Conservation (phyloP, 2,888 invertebrate genomes). For the Drosophila bunnanda region DNA sequence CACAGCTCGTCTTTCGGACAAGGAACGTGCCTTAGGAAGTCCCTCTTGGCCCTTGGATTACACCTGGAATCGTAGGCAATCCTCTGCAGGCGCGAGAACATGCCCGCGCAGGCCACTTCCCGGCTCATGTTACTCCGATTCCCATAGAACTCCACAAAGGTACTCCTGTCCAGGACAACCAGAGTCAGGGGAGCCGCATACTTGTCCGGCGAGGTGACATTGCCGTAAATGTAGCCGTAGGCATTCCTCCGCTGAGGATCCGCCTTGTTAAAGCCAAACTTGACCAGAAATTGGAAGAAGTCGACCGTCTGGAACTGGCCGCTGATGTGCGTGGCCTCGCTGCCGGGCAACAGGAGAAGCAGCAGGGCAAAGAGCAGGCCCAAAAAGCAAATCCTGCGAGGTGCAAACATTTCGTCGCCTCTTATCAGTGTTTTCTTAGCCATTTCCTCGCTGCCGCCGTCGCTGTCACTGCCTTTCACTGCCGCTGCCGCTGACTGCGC, state of each 20-base stretch:
- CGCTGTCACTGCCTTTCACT: neutral
- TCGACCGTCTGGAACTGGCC: slow-evolving; percentile 89
- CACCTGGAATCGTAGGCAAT: slow-evolving; percentile 94
- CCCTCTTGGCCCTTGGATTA: slow-evolving; percentile 86
- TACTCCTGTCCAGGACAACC: slow-evolving; percentile 94
- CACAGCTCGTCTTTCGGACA: slow-evolving; percentile 92
- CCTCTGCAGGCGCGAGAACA: slow-evolving; percentile 93
- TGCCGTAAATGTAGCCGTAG: slow-evolving; percentile 98
- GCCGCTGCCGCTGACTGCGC: neutral
- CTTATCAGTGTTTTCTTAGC: slow-evolving; percentile 26
- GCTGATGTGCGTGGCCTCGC: slow-evolving; percentile 86
- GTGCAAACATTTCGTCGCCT: slow-evolving; percentile 27
- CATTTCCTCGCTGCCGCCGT: slow-evolving; percentile 1
- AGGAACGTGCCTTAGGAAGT: slow-evolving; percentile 93
- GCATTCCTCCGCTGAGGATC: slow-evolving; percentile 92
- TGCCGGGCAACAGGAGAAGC: slow-evolving; percentile 15
- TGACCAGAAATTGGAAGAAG: slow-evolving; percentile 95
- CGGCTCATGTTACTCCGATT: slow-evolving; percentile 89
- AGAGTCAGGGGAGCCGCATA: slow-evolving; percentile 90
- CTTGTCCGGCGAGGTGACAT: slow-evolving; percentile 91
- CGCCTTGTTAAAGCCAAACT: slow-evolving; percentile 98
- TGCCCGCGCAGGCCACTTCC: slow-evolving; percentile 91
- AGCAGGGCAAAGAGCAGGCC: slow-evolving; percentile 23
- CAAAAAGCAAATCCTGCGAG: slow-evolving; percentile 36
- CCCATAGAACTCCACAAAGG: slow-evolving; percentile 95